A percentile compares a stretch with the other conserved stretches of the same genome.
These are phyloP conservation scores for Sus scrofa DNA, from an alignment of 2,113 vertebrate genomes.

Conservation along the genomic window T2T-Sscrofa CM000828.6:75335001-75335500, in stretches of 20 bases:
- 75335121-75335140: neutral
- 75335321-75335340: accelerated
- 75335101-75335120: neutral
- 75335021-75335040: neutral
- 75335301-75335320: neutral
- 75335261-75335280: accelerated
- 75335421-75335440: neutral
- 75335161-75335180: accelerated
- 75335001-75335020: neutral
- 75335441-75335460: neutral
- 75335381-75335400: neutral
- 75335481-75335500: neutral
- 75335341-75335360: accelerated
- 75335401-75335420: accelerated
- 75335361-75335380: accelerated
- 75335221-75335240: accelerated
- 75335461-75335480: conserved; percentile 18
- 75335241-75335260: neutral
- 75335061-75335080: too few species aligned
- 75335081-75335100: neutral
- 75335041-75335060: too few species aligned
- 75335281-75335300: accelerated
- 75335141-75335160: neutral
- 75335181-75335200: neutral
- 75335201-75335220: accelerated